Evolutionary conservation across 2,797 vertebrate genomes (phyloP).

Genomic region (Zonotrichia albicollis): DNA sequence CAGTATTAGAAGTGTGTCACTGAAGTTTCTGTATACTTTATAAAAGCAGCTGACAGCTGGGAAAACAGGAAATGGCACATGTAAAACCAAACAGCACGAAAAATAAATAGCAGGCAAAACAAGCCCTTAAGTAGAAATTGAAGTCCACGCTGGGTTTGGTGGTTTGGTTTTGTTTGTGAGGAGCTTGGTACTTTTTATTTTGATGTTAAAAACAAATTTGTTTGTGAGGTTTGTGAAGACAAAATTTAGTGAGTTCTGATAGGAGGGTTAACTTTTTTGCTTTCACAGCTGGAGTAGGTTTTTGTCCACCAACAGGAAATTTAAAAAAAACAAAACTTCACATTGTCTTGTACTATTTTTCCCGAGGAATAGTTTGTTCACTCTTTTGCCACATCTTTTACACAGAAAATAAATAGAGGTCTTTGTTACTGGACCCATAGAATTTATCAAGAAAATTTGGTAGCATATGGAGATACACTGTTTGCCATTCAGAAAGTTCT

Average conservation of each 20-base stretch:
- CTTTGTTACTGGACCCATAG: background rate
- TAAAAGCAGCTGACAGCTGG: background rate
- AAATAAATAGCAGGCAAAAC: background rate
- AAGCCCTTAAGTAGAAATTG: background rate
- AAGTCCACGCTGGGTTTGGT: background rate
- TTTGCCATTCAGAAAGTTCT: background rate
- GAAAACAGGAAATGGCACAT: background rate
- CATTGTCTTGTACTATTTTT: background rate
- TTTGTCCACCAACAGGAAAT: slow-evolving; percentile 7
- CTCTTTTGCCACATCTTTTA: background rate
- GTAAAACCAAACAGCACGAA: background rate
- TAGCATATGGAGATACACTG: background rate
- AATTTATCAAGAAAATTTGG: background rate
- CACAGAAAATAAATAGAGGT: background rate
- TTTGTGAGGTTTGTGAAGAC: background rate
- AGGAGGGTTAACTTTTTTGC: background rate
- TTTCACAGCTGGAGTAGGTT: background rate
- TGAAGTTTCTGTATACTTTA: background rate
- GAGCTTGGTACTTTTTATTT: background rate
- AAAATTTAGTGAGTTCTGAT: background rate
- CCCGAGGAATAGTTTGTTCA: background rate
- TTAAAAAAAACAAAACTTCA: background rate
- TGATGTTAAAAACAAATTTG: background rate
- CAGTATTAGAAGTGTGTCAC: background rate
- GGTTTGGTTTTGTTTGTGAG: background rate